A percentile compares a stretch with the other conserved stretches of the same genome.
Conservation (phyloP, 1,140 invertebrate species). For the Calosoma granatense region DNA sequence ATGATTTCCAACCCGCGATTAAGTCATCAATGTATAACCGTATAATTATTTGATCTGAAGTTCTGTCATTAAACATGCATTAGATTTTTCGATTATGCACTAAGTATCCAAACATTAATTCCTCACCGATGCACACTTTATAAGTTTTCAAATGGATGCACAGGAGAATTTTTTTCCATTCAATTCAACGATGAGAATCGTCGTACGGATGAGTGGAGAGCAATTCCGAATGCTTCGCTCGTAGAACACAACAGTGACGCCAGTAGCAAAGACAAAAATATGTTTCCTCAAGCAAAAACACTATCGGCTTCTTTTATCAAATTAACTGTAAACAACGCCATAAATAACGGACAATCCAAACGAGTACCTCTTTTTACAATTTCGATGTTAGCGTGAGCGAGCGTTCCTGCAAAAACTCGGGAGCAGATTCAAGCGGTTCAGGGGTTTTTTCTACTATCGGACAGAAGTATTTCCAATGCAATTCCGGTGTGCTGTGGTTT, state of each 20-base stretch:
- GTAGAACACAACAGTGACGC: too few species aligned
- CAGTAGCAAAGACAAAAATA: constrained; percentile 3
- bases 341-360: constrained; percentile 2
- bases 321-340: constrained; percentile 5
- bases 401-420: background rate
- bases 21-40: too few species aligned
- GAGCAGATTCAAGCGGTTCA: background rate
- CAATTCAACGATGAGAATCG: background rate
- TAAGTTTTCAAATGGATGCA: background rate
- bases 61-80: too few species aligned
- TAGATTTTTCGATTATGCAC: too few species aligned
- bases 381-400: background rate
- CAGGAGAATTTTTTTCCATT: background rate
- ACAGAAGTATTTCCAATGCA: background rate
- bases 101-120: constrained; percentile 1
- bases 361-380: background rate
- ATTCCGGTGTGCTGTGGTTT: background rate
- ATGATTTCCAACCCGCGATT: too few species aligned
- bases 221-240: background rate
- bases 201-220: background rate
- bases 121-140: background rate
- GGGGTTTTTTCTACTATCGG: background rate
- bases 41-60: too few species aligned
- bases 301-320: constrained; percentile 8
- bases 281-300: constrained; percentile 3